These are phyloP conservation scores for Virgularia gustaviana DNA, from an alignment of 92 coral and sea anemone genomes.

Conservation along the genomic window DNA sequence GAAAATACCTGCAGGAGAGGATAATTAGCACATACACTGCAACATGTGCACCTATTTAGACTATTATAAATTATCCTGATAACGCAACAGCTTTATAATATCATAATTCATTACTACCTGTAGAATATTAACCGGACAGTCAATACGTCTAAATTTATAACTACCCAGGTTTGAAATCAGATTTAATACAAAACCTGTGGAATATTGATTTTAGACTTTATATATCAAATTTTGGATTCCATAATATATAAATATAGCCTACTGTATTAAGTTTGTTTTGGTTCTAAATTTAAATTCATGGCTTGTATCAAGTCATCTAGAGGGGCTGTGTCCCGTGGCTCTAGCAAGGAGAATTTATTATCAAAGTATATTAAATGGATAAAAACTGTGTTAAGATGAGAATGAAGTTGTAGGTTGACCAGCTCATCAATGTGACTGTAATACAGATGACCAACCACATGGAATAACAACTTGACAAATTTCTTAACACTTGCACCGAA, in stretches of 20 bases:
- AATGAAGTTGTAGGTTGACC: conserved; percentile 68
- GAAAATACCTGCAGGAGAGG: conserved; percentile 30
- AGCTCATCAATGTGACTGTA: conserved; percentile 82
- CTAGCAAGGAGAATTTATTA: conserved; percentile 78
- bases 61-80: no score
- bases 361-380: conserved; percentile 80
- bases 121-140: no score
- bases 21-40: neutral
- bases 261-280: conserved; percentile 18
- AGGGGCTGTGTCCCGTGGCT: conserved; percentile 87
- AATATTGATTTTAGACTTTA: no score
- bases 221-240: neutral
- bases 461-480: conserved; percentile 80
- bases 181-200: no score
- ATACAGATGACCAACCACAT: conserved; percentile 86
- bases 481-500: conserved; percentile 78
- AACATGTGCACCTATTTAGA: no score
- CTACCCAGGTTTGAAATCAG: no score
- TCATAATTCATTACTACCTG: no score
- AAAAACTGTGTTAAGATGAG: conserved; percentile 82
- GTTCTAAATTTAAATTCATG: conserved; percentile 61
- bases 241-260: neutral
- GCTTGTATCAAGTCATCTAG: conserved; percentile 89
- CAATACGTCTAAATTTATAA: no score
- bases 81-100: no score